These are phyloP conservation scores for Scophthalmus maximus DNA, from an alignment of 2,113 vertebrate genomes.

Conservation along the genomic window DNA sequence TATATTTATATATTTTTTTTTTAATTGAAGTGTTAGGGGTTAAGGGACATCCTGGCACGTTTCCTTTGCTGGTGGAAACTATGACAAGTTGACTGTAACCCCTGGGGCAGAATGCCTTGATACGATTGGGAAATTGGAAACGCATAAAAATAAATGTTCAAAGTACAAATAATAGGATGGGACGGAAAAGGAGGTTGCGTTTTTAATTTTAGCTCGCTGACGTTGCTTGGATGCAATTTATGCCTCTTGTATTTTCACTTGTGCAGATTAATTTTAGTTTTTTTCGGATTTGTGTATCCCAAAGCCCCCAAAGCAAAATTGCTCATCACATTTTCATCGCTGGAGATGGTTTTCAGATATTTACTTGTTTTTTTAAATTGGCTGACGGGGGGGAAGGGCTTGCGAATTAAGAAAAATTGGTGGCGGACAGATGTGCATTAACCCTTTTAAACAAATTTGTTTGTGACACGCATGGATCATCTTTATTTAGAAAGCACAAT, in stretches of 20 bases:
- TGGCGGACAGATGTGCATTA: constrained; percentile 32
- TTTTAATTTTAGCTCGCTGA: constrained; percentile 20
- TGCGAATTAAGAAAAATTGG: constrained; percentile 42
- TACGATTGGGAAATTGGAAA: constrained; percentile 9
- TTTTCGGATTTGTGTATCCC: constrained; percentile 35
- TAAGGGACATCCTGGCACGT: background rate
- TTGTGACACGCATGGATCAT: constrained; percentile 26
- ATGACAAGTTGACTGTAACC: constrained; percentile 3
- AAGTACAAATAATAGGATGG: constrained; percentile 24
- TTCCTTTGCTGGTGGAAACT: constrained; percentile 7
- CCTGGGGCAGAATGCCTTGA: background rate
- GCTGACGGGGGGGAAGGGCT: constrained; percentile 22
- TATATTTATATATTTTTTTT: no score
- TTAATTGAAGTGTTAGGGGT: background rate
- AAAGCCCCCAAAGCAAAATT: constrained; percentile 36
- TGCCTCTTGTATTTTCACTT: constrained; percentile 30
- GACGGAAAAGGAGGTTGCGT: background rate
- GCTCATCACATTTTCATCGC: constrained; percentile 29
- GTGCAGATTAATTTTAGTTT: constrained; percentile 17
- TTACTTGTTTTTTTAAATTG: background rate
- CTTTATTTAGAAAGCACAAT: constrained; percentile 45
- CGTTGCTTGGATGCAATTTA: constrained; percentile 14
- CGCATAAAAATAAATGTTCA: constrained; percentile 12
- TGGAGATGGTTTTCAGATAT: constrained; percentile 9
- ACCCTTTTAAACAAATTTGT: constrained; percentile 45